Conservation (phyloP, 2,888 invertebrate species). For the Lysandra coridon region DNA sequence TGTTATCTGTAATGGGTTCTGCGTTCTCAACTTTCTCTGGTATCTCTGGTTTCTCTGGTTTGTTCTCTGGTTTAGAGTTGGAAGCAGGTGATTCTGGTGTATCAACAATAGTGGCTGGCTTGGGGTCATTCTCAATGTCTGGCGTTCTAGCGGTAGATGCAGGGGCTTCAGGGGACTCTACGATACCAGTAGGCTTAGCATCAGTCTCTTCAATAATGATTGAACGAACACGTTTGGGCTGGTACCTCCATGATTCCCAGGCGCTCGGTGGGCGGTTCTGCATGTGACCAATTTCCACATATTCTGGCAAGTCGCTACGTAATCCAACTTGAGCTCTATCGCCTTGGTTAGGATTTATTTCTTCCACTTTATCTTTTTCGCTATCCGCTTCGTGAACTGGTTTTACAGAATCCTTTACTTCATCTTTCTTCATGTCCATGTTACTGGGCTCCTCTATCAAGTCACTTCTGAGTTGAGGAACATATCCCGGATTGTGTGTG, state of each 20-base stretch:
- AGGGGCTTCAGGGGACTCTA: not conserved
- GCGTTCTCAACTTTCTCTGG: not conserved
- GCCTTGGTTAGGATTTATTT: not conserved
- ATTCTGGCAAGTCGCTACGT: not conserved
- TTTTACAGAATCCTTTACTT: not conserved
- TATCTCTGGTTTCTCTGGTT: too few species aligned
- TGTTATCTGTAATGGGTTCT: not conserved
- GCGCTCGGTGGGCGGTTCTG: not conserved
- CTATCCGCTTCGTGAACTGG: not conserved
- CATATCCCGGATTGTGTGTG: not conserved
- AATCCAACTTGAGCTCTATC: not conserved
- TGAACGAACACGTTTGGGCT: conserved; percentile 22
- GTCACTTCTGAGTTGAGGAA: not conserved
- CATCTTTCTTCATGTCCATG: not conserved
- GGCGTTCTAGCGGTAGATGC: conserved; percentile 10
- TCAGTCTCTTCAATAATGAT: conserved; percentile 9
- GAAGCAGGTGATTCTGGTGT: not conserved
- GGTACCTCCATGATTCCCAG: conserved; percentile 14
- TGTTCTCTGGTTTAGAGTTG: not conserved
- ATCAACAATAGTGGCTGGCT: not conserved
- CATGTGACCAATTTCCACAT: conserved; percentile 2
- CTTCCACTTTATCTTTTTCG: not conserved
- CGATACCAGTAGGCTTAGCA: not conserved
- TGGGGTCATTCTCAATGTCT: not conserved
- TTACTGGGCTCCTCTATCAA: not conserved